Evolutionary conservation across 2,888 invertebrate genomes (phyloP), one percentile per base, ranked within the genome.

Genomic region (Merodon equestris): DNA sequence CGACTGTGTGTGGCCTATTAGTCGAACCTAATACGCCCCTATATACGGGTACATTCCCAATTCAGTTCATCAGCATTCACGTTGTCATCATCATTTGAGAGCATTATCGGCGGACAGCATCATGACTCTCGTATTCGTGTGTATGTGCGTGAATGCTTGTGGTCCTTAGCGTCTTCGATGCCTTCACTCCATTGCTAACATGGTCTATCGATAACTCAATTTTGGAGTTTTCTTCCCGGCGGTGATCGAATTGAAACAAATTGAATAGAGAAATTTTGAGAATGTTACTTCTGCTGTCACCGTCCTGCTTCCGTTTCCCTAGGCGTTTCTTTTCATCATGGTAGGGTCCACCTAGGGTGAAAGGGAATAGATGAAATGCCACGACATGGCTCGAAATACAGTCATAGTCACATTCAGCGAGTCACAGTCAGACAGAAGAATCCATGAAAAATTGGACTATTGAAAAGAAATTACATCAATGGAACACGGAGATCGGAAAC

Each of bases 171-270:
- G 38, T 50, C 17, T 50, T 50, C 42, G 9, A 38, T 61, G 45
- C 27, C 27, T 27, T 27, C 27, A 27, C 27, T 27, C 27, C 1
- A 40, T 10, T 3, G 1, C 40, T 40, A 64, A 60, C 60, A 60
- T 50, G 57, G 63, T 57, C 36, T 47, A 53, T 71, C 71, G 54
- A 66, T 76, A 76, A 77, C 76, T 77, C 66, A 61, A 77, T 67
- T 72, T 67, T 51, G 38, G 40, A 76, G 56, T 71, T 76, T 57
- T 68, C 61, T 57, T 51, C 61, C 38, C 51, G 57, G 67, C 63
- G 44, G 61, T 77, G 67, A 77, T 77, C 72, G 53, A 77, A 73
- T 77, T 68, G 63, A 67, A 77, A 77, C 63, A 73, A 77, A 77
- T 77, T 77, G 73, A 77, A 77, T 77, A 51, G 36, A 63, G 63